These are phyloP conservation scores for Sphecodes monilicornis DNA, from an alignment of 2,888 invertebrate genomes.

Conservation along the genomic window DNA sequence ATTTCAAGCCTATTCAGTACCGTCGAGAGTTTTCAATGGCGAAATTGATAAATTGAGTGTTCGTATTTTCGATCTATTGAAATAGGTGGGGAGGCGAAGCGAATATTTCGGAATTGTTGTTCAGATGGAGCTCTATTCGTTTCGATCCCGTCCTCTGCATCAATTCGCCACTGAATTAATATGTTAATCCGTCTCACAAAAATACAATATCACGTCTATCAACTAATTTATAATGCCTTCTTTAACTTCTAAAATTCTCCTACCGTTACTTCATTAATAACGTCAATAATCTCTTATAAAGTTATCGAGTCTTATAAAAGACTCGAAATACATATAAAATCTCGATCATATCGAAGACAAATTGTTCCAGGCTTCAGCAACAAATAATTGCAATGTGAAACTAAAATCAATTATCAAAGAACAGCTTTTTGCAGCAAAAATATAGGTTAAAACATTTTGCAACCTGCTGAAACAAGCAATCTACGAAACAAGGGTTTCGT, in stretches of 20 bases:
- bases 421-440: too few species aligned
- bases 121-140: neutral
- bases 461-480: neutral
- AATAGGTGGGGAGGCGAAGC: neutral
- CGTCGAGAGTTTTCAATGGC: neutral
- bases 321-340: neutral
- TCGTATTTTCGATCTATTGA: neutral
- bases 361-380: neutral
- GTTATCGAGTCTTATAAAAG: too few species aligned
- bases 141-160: neutral
- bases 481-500: neutral
- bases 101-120: neutral
- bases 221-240: too few species aligned
- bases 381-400: neutral
- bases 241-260: too few species aligned
- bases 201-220: neutral
- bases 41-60: constrained; percentile 14
- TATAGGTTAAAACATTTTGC: neutral
- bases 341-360: neutral
- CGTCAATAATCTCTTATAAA: too few species aligned
- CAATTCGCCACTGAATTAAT: neutral
- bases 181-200: neutral
- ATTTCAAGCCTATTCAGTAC: neutral
- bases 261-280: too few species aligned
- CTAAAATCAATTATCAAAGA: neutral